These are phyloP conservation scores for Hyla sarda DNA, from an alignment of 2,113 vertebrate genomes.

Conservation along the genomic window DNA sequence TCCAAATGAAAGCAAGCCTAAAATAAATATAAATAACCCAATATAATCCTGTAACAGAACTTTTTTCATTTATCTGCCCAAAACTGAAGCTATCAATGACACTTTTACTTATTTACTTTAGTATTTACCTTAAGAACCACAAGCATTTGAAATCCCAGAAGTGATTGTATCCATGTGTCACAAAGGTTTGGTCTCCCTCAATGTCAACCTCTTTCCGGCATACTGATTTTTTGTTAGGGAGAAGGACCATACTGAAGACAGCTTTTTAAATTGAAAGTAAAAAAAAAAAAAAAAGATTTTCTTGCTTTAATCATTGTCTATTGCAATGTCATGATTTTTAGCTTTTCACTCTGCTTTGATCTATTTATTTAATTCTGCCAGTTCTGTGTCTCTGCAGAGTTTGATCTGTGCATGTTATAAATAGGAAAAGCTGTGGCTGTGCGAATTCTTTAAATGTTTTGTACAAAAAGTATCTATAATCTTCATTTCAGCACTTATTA, in stretches of 20 bases:
- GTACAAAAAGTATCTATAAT: not conserved
- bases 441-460: not conserved
- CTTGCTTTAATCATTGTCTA: conserved; percentile 35
- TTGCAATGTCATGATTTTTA: conserved; percentile 51
- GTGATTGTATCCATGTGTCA: not conserved
- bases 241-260: not conserved
- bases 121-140: conserved; percentile 9
- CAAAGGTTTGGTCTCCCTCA: conserved; percentile 18
- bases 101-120: not conserved
- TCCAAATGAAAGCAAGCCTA: too few species aligned
- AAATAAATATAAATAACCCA: not conserved
- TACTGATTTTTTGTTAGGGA: conserved; percentile 3
- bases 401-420: conserved; percentile 40
- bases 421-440: conserved; percentile 6
- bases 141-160: conserved; percentile 11
- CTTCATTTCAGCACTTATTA: conserved; percentile 7
- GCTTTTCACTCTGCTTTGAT: conserved; percentile 43
- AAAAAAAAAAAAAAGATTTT: conserved; percentile 7
- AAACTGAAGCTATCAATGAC: not conserved
- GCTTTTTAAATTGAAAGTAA: conserved; percentile 41
- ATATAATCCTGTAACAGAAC: not conserved
- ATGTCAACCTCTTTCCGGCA: conserved; percentile 1
- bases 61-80: not conserved
- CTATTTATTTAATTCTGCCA: conserved; percentile 46
- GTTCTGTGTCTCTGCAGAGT: conserved; percentile 27